phyloP scores from a whole-genome alignment of 2,113 vertebrate species.

The Galbula dea region DNA sequence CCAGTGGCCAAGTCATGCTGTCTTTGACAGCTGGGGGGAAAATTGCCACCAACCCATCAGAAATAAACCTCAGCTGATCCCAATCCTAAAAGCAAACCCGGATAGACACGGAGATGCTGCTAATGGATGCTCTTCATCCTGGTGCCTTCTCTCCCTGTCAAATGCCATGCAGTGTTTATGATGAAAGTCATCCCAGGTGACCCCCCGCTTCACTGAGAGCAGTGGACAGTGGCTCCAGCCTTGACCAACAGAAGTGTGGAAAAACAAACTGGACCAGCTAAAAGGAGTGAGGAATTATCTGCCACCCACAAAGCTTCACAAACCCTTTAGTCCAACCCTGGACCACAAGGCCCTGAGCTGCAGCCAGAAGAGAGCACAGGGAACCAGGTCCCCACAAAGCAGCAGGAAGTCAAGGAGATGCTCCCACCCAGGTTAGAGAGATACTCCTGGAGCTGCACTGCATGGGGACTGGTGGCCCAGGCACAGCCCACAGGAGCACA shows the following conservation, averaged over 20 bases:
- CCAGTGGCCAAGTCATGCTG: fast-evolving
- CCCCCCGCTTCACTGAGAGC: not conserved
- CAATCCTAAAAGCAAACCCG: not conserved
- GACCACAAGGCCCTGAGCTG: fast-evolving
- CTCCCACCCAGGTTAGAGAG: not conserved
- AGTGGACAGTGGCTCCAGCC: not conserved
- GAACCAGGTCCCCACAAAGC: fast-evolving
- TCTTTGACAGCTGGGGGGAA: not conserved
- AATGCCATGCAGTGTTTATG: not conserved
- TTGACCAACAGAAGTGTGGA: not conserved
- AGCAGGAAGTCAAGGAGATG: not conserved
- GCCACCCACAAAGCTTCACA: not conserved
- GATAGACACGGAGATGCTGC: not conserved
- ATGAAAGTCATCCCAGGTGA: not conserved
- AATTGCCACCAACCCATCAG: not conserved
- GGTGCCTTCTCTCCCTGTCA: not conserved
- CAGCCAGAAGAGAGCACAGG: fast-evolving
- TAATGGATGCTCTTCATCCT: not conserved
- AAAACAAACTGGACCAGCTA: not conserved
- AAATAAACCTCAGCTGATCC: not conserved
- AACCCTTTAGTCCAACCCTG: not conserved
- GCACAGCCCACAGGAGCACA: fast-evolving
- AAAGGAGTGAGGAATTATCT: not conserved
- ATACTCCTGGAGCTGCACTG: not conserved
- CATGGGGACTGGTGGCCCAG: fast-evolving